These are phyloP conservation scores for Morone saxatilis DNA, from an alignment of 2,113 vertebrate species.

Conservation along the genomic window DNA sequence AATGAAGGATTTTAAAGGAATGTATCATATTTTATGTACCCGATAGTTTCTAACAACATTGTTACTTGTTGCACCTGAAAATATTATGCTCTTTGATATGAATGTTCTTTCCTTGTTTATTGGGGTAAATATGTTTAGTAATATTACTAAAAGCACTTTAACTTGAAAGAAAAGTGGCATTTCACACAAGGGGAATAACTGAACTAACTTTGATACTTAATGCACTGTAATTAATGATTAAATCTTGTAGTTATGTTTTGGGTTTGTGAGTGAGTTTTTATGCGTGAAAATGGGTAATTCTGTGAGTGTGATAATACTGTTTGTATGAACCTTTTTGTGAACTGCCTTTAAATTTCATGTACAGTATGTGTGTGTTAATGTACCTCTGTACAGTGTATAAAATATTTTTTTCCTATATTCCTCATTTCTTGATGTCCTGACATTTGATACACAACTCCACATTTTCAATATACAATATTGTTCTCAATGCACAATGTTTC, in stretches of 20 bases:
- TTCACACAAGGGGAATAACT: slow-evolving; percentile 54
- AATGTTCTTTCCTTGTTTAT: slow-evolving; percentile 26
- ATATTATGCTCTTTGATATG: slow-evolving; percentile 44
- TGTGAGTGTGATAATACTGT: slow-evolving; percentile 25
- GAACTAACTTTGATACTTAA: slow-evolving; percentile 70
- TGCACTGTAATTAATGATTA: slow-evolving; percentile 54
- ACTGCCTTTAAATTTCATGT: slow-evolving; percentile 19
- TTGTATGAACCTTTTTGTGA: slow-evolving; percentile 3
- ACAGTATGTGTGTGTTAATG: slow-evolving; percentile 37
- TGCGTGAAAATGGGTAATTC: slow-evolving; percentile 9
- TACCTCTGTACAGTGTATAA: slow-evolving; percentile 58
- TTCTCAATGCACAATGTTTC: slow-evolving; percentile 5
- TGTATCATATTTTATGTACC: slow-evolving; percentile 52
- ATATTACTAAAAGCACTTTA: slow-evolving; percentile 87
- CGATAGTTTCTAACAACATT: slow-evolving; percentile 60
- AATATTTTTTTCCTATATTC: slow-evolving; percentile 7
- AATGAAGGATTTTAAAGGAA: slow-evolving; percentile 57
- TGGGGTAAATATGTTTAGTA: slow-evolving; percentile 56
- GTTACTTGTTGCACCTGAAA: slow-evolving; percentile 52
- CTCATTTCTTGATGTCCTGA: slow-evolving; percentile 3
- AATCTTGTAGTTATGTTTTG: slow-evolving; percentile 2
- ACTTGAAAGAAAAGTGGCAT: slow-evolving; percentile 62
- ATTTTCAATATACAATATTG: slow-evolving; percentile 17
- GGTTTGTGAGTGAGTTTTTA: slow-evolving; percentile 1
- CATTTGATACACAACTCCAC: slow-evolving; percentile 19